Evolutionary conservation across 2,797 vertebrate genomes (phyloP).

Genomic region (Merluccius polli): DNA sequence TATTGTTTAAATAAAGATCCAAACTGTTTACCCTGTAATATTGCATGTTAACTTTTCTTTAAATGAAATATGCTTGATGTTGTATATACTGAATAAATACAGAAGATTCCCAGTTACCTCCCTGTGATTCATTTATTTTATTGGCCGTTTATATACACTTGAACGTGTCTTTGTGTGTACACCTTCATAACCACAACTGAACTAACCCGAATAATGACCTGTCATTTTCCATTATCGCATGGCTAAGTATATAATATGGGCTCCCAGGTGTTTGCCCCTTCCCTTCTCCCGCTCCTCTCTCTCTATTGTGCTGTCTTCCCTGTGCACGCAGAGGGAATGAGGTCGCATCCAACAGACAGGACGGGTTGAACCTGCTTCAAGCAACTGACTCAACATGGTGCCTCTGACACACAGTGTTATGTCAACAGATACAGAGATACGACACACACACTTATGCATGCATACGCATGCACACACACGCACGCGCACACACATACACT

Average conservation of each 20-base stretch:
- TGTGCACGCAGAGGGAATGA: slow-evolving; percentile 20
- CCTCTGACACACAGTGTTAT: slow-evolving; percentile 52
- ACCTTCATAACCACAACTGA: not conserved
- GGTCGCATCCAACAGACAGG: slow-evolving; percentile 40
- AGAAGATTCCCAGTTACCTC: not conserved
- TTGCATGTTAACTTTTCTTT: not conserved
- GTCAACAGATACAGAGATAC: slow-evolving; percentile 57
- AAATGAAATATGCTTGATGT: not conserved
- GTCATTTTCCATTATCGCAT: not conserved
- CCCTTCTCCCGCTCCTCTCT: not conserved
- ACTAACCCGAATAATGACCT: not conserved
- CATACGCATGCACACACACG: slow-evolving; percentile 19
- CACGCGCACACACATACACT: not conserved
- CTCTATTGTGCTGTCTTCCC: not conserved
- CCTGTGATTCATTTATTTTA: not conserved
- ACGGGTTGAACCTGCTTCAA: slow-evolving; percentile 54
- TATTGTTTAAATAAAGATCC: not conserved
- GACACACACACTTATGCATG: slow-evolving; percentile 29
- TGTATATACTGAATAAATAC: not conserved
- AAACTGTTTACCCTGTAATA: not conserved
- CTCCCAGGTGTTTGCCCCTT: not conserved
- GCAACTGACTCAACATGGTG: slow-evolving; percentile 50
- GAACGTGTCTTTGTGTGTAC: not conserved
- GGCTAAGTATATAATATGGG: not conserved
- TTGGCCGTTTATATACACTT: not conserved